These are phyloP conservation scores for Arion vulgaris DNA, from an alignment of 1,140 invertebrate genomes.

Conservation along the genomic window DNA sequence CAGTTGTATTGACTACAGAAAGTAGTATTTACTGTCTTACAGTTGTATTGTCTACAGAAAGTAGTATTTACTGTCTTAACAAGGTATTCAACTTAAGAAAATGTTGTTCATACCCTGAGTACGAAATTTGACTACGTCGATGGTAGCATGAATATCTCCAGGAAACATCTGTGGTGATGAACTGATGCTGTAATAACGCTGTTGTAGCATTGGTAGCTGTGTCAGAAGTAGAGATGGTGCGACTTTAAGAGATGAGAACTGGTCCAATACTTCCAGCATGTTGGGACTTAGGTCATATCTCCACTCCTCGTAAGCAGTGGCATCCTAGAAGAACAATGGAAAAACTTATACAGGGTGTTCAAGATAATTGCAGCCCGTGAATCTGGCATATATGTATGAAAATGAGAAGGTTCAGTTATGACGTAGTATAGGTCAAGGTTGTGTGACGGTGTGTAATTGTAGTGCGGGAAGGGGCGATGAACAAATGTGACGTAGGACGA, in stretches of 20 bases:
- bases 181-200: constrained; percentile 94
- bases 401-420: no score
- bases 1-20: no score
- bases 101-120: constrained; percentile 87
- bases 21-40: no score
- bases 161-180: constrained; percentile 85
- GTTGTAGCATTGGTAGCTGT: constrained; percentile 87
- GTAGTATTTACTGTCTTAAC: no score
- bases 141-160: constrained; percentile 87
- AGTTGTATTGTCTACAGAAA: background rate
- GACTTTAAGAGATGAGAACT: constrained; percentile 88
- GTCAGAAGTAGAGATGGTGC: constrained; percentile 86
- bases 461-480: no score
- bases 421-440: no score
- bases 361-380: no score
- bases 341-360: no score
- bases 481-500: no score
- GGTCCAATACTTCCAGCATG: constrained; percentile 87
- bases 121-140: constrained; percentile 90
- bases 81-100: no score
- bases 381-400: no score
- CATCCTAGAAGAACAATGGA: constrained; percentile 77
- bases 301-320: constrained; percentile 93
- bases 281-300: constrained; percentile 89
- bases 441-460: no score